Evolutionary conservation across 1,140 invertebrate species (phyloP), one percentile per base, ranked within the genome.

Genomic region (Zaprionus taronus): DNA sequence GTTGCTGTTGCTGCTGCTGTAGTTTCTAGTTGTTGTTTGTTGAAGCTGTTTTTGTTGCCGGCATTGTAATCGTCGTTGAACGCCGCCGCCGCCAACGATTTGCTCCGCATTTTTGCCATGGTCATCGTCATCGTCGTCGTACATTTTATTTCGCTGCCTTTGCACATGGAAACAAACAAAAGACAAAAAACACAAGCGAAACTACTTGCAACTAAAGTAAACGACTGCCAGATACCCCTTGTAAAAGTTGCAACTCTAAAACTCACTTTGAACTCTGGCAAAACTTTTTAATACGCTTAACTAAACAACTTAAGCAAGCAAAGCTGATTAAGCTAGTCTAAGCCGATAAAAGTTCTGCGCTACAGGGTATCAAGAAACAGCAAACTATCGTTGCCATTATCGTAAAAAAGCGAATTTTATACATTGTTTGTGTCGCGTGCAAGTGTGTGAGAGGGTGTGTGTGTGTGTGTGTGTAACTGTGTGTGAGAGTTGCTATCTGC

Each of bases 61-160:
- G 47, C 47, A 24, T 26, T 66, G 79, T 79, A 76, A 85, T 85
- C 67, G 77, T 74, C 61, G 76, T 51, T 20, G 63, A 53, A 11
- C 31, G 31, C 11, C 31, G 31, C 62, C 79, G 77, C 36, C 80
- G 63, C 51, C 81, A 61, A 80, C 79, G 71, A 68, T 83, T 80
- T 82, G 63, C 83, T 81, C 60, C 36, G 53, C 34, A 51, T 58
- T 28, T 41, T 68, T 63, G 81, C 76, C 81, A 70, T 72, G 67
- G 53, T 72, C 72, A 80, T 70, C 79, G 77, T 66, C 74, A 67
- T 77, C 67, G 76, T 84, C 38, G 60, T 64, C 58, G 71, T 47
- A 41, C 73, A 86, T 83, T 86, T 87, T 87, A 87, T 87, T 80
- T 58, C 67, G 36, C 53, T 66, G 67, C 41, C 61, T 60, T 34